Percentiles rank a stretch among this genome's conserved stretches.
Conservation (phyloP, 2,797 vertebrate species). For the Monodelphis domestica region DNA sequence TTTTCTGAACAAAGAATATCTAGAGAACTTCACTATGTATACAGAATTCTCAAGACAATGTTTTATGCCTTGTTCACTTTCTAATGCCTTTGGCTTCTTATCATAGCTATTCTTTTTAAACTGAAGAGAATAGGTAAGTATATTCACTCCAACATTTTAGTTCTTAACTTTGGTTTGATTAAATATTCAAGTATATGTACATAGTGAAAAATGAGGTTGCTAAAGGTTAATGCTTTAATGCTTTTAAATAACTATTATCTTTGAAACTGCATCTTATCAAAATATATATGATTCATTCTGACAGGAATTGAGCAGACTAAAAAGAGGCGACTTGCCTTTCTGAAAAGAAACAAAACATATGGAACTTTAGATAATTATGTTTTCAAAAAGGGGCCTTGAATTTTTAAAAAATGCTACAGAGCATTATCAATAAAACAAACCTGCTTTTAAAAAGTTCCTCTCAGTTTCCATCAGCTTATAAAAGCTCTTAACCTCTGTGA, state of each 20-base stretch:
- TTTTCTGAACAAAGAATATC: background rate
- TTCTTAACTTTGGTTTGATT: constrained; percentile 85
- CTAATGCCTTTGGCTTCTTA: constrained; percentile 77
- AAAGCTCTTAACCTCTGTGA: background rate
- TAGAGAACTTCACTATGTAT: background rate
- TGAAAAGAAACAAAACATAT: constrained; percentile 45
- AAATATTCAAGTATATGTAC: constrained; percentile 85
- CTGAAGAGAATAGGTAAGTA: constrained; percentile 80
- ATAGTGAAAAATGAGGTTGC: constrained; percentile 87
- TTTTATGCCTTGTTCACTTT: constrained; percentile 65
- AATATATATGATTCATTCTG: constrained; percentile 75
- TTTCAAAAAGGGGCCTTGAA: background rate
- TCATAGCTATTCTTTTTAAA: constrained; percentile 79
- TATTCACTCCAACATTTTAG: constrained; percentile 82
- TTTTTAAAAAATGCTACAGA: background rate
- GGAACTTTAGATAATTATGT: background rate
- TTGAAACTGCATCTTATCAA: constrained; percentile 86
- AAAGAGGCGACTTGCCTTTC: constrained; percentile 63
- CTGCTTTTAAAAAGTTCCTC: background rate
- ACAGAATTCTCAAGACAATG: constrained; percentile 21
- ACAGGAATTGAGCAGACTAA: constrained; percentile 55
- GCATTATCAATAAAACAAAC: background rate
- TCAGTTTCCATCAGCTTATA: background rate
- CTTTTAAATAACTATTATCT: constrained; percentile 86
- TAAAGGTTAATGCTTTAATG: constrained; percentile 87